Evolutionary conservation across 2,888 invertebrate species (phyloP).

Genomic region (Ectemnius cavifrons): DNA sequence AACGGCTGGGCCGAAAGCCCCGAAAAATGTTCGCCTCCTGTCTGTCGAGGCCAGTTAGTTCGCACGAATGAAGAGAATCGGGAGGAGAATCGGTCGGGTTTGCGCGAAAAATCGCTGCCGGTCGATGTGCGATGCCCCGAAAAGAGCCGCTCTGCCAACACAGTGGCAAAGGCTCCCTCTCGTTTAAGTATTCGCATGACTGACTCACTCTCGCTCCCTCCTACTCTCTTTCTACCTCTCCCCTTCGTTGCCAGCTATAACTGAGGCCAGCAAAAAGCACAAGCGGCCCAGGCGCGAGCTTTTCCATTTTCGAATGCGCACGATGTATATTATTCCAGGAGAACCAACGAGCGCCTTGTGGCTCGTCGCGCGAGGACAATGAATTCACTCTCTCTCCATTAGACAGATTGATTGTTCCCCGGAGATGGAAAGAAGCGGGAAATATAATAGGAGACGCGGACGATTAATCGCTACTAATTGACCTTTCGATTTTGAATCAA

Average conservation of each 20-base stretch:
- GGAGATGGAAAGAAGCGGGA: not conserved
- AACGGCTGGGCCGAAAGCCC: too few species aligned
- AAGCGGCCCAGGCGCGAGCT: slow-evolving; percentile 34
- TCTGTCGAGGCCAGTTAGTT: not conserved
- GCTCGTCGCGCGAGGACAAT: not conserved
- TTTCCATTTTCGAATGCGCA: slow-evolving; percentile 62
- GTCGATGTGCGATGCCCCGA: slow-evolving; percentile 16
- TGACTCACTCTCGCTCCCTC: not conserved
- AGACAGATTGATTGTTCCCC: not conserved
- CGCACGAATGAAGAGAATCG: not conserved
- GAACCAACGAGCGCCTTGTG: slow-evolving; percentile 32
- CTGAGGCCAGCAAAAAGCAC: too few species aligned
- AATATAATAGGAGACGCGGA: not conserved
- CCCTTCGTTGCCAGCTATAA: too few species aligned
- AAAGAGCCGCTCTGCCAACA: slow-evolving; percentile 48
- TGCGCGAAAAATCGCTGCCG: slow-evolving; percentile 24
- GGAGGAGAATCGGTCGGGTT: slow-evolving; percentile 26
- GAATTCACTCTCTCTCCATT: not conserved
- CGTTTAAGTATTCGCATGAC: slow-evolving; percentile 64
- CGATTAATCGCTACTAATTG: slow-evolving; percentile 6
- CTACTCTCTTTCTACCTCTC: too few species aligned
- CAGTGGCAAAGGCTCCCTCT: slow-evolving; percentile 56
- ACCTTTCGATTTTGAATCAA: not conserved
- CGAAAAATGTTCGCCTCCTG: slow-evolving; percentile 1
- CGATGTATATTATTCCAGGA: slow-evolving; percentile 63